Evolutionary conservation across 1,140 invertebrate genomes (phyloP).

Genomic region (Leptestheria dahalacensis): DNA sequence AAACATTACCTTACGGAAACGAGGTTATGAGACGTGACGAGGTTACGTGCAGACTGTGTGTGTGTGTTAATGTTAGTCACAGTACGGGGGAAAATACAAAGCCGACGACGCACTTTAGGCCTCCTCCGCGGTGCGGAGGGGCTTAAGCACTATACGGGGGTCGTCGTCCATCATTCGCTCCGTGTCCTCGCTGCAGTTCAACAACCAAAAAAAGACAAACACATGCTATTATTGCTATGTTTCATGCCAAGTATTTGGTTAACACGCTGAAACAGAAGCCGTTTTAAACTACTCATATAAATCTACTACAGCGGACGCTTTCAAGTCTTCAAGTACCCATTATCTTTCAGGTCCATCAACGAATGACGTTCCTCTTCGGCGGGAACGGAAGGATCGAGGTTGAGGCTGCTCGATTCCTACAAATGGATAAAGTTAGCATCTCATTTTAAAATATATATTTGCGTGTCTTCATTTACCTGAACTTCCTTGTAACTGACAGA

Average conservation of each 20-base stretch:
- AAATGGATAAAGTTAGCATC: background rate
- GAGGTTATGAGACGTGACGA: background rate
- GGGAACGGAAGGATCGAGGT: slow-evolving; percentile 9
- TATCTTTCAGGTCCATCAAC: slow-evolving; percentile 10
- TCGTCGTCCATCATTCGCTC: slow-evolving; percentile 15
- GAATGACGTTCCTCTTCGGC: slow-evolving; percentile 13
- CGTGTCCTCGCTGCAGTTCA: slow-evolving; percentile 12
- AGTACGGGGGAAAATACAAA: background rate
- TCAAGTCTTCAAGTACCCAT: too few species aligned
- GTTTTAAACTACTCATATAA: too few species aligned
- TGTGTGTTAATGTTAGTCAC: background rate
- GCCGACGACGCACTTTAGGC: slow-evolving; percentile 3
- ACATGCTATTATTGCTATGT: background rate
- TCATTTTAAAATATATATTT: background rate
- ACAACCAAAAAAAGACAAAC: background rate
- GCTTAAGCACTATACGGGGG: slow-evolving; percentile 15
- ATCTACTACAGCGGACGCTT: too few species aligned
- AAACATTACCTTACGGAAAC: background rate
- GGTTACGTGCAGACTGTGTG: background rate
- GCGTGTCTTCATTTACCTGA: background rate
- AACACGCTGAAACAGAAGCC: too few species aligned
- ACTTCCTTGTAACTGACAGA: slow-evolving; percentile 7
- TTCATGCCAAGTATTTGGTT: background rate
- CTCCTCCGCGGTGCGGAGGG: slow-evolving; percentile 13
- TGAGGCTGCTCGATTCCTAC: slow-evolving; percentile 3